phyloP scores from a whole-genome alignment of 1,140 invertebrate genomes.

The Laupala kohalensis region DNA sequence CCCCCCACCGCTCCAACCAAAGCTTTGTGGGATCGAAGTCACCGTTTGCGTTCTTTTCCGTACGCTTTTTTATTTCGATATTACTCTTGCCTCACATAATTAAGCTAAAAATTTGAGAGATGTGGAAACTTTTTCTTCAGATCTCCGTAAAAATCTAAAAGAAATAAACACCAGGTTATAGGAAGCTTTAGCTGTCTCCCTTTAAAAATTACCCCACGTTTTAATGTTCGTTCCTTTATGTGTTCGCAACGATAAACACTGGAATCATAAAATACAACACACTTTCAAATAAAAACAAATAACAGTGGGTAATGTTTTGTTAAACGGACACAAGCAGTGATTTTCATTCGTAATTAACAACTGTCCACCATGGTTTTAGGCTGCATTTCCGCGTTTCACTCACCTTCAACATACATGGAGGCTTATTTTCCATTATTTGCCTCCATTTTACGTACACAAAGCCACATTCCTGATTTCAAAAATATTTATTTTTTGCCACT shows the following conservation, averaged over 20 bases:
- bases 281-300: neutral
- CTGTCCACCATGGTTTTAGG: neutral
- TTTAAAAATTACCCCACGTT: neutral
- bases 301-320: neutral
- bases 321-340: neutral
- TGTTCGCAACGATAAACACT: neutral
- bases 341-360: neutral
- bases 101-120: neutral
- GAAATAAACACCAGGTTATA: neutral
- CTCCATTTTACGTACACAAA: too few relatives aligned
- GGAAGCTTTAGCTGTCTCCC: neutral
- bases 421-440: too few relatives aligned
- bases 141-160: neutral
- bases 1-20: neutral
- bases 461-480: too few relatives aligned
- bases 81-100: neutral
- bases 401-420: too few relatives aligned
- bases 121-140: neutral
- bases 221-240: neutral
- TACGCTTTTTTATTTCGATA: neutral
- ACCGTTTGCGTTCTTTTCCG: neutral
- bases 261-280: neutral
- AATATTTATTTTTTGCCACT: too few relatives aligned
- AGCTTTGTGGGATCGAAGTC: neutral
- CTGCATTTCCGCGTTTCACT: neutral